These are phyloP conservation scores for Myrmecophaga tridactyla DNA, from an alignment of 2,113 vertebrate genomes.

Conservation along the genomic window DNA sequence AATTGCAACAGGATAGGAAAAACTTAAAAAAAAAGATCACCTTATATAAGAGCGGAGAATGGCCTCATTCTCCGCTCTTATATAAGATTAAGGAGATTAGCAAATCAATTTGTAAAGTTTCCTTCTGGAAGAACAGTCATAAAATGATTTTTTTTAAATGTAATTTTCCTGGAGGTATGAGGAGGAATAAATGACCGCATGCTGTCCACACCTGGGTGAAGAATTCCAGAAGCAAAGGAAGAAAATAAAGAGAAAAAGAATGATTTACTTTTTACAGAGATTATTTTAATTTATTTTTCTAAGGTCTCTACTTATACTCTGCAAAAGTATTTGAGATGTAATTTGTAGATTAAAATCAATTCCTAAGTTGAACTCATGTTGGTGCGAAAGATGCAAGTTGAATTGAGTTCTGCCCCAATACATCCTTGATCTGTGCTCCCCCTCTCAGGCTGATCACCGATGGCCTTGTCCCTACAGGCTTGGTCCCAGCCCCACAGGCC, in stretches of 20 bases:
- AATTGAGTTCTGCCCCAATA: neutral
- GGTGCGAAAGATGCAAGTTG: neutral
- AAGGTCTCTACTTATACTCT: neutral
- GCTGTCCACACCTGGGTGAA: neutral
- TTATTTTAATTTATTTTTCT: neutral
- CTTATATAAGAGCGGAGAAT: neutral
- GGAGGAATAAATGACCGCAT: neutral
- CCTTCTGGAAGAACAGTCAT: neutral
- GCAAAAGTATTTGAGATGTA: neutral
- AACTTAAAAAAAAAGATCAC: neutral
- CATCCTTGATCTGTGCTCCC: neutral
- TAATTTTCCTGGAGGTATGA: neutral
- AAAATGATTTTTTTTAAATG: neutral
- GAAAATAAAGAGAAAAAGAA: neutral
- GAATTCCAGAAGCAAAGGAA: neutral
- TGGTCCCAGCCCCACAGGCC: neutral
- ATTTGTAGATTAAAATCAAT: neutral
- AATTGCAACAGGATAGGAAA: neutral
- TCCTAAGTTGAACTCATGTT: neutral
- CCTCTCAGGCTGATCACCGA: neutral
- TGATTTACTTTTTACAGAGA: neutral
- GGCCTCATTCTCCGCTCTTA: too few species aligned
- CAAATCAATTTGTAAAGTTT: neutral
- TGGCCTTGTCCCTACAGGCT: accelerated
- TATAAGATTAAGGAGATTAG: neutral